A percentile compares a stretch with the other conserved stretches of the same genome.
Conservation (phyloP, 2,888 invertebrate genomes). For the Melipona bicolor region DNA sequence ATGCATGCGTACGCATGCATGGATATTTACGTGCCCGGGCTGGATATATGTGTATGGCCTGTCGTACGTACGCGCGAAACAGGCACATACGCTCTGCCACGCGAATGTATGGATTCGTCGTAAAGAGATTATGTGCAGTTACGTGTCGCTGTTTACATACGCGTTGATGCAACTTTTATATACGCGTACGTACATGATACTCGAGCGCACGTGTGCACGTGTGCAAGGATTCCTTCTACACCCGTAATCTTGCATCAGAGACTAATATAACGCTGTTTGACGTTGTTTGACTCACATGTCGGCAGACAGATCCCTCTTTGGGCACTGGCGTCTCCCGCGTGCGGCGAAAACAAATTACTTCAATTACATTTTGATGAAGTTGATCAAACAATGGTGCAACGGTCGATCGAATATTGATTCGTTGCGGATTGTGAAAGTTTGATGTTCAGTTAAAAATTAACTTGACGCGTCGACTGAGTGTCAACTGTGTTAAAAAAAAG, state of each 20-base stretch:
- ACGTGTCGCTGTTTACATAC: constrained; percentile 11
- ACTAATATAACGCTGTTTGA: not conserved
- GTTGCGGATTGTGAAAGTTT: too few species aligned
- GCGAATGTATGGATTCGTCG: constrained; percentile 44
- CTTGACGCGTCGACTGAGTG: too few species aligned
- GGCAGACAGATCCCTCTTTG: not conserved
- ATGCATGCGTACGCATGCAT: constrained; percentile 42
- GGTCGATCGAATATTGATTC: too few species aligned
- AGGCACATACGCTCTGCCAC: constrained; percentile 25
- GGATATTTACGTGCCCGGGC: constrained; percentile 41
- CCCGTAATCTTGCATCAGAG: not conserved
- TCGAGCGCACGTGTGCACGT: not conserved
- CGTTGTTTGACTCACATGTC: not conserved
- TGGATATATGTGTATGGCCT: constrained; percentile 38
- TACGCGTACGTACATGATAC: not conserved
- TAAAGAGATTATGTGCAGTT: constrained; percentile 28
- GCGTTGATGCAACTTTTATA: not conserved
- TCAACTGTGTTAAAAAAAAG: too few species aligned
- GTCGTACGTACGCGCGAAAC: constrained; percentile 21
- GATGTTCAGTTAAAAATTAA: too few species aligned
- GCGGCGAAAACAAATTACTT: not conserved
- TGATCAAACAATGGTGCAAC: too few species aligned
- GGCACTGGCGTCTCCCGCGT: too few species aligned
- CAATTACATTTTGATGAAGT: too few species aligned
- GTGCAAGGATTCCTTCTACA: not conserved